Percentiles rank a stretch among this genome's conserved stretches.
These are phyloP conservation scores for Cyclina sinensis DNA, from an alignment of 1,140 invertebrate genomes.

Conservation along the genomic window DNA sequence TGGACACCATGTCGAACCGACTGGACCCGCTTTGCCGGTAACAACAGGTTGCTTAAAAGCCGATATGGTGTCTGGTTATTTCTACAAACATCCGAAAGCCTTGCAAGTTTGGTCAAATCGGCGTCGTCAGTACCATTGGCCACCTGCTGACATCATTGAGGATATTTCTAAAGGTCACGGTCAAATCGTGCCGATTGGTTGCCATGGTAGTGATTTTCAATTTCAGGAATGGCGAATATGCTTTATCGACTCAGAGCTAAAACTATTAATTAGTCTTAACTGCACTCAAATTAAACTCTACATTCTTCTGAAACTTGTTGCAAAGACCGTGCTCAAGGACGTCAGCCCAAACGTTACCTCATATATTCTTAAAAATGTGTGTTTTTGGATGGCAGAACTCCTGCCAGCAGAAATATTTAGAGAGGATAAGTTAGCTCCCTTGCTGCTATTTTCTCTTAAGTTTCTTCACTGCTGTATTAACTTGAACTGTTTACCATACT, in stretches of 20 bases:
- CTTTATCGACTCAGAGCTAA: conserved; percentile 17
- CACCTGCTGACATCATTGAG: neutral
- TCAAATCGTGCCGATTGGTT: conserved; percentile 34
- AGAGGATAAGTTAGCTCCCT: neutral
- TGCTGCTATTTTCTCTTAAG: neutral
- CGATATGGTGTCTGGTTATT: conserved; percentile 13
- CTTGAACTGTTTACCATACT: neutral
- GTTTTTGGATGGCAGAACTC: conserved; percentile 41
- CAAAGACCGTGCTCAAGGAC: neutral
- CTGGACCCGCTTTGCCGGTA: neutral
- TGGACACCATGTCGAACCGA: neutral
- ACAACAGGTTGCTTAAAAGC: neutral
- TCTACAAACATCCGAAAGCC: neutral
- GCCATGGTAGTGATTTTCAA: neutral
- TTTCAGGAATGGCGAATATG: conserved; percentile 48
- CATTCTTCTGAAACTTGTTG: conserved; percentile 39
- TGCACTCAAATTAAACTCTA: conserved; percentile 41
- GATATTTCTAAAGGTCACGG: neutral
- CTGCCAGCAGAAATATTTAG: neutral
- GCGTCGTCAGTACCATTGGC: neutral
- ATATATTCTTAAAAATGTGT: conserved; percentile 51
- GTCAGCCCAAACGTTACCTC: conserved; percentile 8
- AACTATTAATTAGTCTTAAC: conserved; percentile 22
- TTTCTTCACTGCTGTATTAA: neutral
- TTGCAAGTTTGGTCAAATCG: conserved; percentile 17